These are phyloP conservation scores for Alosa sapidissima DNA, from an alignment of 2,797 vertebrate species.

Conservation along the genomic window DNA sequence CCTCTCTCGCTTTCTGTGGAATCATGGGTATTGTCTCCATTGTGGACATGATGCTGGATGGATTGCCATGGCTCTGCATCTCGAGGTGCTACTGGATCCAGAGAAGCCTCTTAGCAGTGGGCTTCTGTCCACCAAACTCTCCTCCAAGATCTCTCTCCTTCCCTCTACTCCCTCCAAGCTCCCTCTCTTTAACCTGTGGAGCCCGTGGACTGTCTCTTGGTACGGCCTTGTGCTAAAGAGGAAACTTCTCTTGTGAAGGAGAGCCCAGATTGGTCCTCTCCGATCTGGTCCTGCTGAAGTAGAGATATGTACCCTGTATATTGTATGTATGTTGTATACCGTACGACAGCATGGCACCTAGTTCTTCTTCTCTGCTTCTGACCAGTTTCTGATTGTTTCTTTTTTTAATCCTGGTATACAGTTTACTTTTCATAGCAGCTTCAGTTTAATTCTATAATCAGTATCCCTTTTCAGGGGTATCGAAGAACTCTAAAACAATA, in stretches of 20 bases:
- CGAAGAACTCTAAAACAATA: neutral
- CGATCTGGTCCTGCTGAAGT: neutral
- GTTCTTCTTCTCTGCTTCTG: neutral
- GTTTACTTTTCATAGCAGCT: neutral
- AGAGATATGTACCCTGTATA: constrained; percentile 8
- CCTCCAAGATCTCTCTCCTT: neutral
- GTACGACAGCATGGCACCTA: constrained; percentile 7
- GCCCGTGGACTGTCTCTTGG: neutral
- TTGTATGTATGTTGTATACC: constrained; percentile 27
- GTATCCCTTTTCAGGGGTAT: neutral
- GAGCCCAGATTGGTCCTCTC: neutral
- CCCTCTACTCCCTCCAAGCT: neutral
- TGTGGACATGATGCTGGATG: neutral
- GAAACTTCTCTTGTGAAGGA: neutral
- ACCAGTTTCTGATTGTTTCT: neutral
- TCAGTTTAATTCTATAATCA: constrained; percentile 5
- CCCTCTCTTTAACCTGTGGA: neutral
- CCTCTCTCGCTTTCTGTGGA: neutral
- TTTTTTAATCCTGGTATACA: neutral
- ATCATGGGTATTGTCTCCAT: neutral
- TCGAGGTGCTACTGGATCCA: constrained; percentile 27
- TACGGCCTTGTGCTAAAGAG: neutral
- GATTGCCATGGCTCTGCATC: constrained; percentile 16
- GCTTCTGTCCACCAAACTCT: neutral
- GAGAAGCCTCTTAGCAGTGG: constrained; percentile 23